phyloP scores from a whole-genome alignment of 2,888 invertebrate species.

The Marronus borbonicus region DNA sequence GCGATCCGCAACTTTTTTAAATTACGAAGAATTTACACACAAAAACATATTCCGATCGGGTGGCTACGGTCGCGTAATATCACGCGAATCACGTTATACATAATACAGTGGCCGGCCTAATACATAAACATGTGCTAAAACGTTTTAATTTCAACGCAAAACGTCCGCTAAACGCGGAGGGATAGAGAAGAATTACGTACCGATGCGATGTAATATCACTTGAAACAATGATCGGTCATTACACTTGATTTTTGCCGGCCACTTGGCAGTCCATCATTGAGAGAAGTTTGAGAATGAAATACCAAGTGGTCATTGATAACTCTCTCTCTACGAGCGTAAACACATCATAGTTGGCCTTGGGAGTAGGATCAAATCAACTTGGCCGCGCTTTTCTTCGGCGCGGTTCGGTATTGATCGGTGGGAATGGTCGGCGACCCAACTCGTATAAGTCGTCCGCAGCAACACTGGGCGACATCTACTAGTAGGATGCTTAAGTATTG shows the following conservation, averaged over 20 bases:
- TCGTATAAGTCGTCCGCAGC: not conserved
- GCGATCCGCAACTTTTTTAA: conserved; percentile 5
- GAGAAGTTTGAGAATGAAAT: conserved; percentile 55
- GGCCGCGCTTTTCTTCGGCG: conserved; percentile 47
- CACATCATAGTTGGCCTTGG: conserved; percentile 56
- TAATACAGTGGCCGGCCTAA: not conserved
- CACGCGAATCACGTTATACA: conserved; percentile 4
- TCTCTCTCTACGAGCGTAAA: conserved; percentile 55
- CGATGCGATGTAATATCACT: conserved; percentile 27
- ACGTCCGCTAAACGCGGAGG: not conserved
- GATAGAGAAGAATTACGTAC: conserved; percentile 1
- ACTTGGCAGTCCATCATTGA: conserved; percentile 56
- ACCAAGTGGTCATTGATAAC: conserved; percentile 57
- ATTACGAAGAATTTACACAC: conserved; percentile 6
- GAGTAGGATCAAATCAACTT: conserved; percentile 48
- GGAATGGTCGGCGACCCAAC: conserved; percentile 30
- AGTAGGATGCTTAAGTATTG: conserved; percentile 1
- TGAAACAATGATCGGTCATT: conserved; percentile 47
- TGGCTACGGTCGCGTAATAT: not conserved
- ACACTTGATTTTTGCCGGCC: conserved; percentile 54
- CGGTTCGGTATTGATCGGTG: conserved; percentile 20
- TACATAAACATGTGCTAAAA: conserved; percentile 10
- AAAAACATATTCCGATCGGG: not conserved
- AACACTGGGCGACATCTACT: conserved; percentile 36
- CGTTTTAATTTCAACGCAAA: conserved; percentile 9